phyloP scores from a whole-genome alignment of 2,113 vertebrate species.

The Brachirus orientalis region DNA sequence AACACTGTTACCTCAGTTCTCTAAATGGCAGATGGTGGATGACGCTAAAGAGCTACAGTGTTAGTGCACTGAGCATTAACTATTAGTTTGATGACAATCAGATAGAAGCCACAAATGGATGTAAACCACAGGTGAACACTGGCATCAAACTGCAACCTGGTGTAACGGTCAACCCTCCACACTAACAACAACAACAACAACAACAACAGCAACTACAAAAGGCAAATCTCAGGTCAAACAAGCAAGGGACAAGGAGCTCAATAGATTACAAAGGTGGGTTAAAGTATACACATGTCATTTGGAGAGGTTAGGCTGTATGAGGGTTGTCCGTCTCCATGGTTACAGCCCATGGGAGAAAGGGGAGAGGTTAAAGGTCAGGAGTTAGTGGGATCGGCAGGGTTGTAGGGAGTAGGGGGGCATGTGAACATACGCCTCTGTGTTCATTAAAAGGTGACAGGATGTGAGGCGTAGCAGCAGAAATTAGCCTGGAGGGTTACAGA shows the following conservation, averaged over 20 bases:
- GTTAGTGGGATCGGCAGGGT: constrained; percentile 79
- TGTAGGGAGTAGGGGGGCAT: constrained; percentile 76
- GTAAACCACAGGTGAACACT: constrained; percentile 70
- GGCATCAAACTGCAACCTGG: constrained; percentile 72
- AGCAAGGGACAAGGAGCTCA: constrained; percentile 34
- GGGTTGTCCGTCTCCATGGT: constrained; percentile 96
- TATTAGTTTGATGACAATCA: constrained; percentile 43
- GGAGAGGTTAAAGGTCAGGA: constrained; percentile 75
- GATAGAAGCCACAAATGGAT: constrained; percentile 65
- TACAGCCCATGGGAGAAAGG: constrained; percentile 84
- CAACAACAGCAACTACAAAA: not conserved
- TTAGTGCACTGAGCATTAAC: constrained; percentile 50
- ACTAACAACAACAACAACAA: constrained; percentile 30
- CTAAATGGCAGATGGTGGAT: constrained; percentile 35
- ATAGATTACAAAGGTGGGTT: constrained; percentile 55
- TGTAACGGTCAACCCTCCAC: constrained; percentile 83
- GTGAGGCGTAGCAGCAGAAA: constrained; percentile 48
- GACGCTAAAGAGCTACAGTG: constrained; percentile 49
- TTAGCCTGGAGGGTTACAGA: constrained; percentile 36
- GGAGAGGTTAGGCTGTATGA: constrained; percentile 58
- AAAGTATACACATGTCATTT: constrained; percentile 41
- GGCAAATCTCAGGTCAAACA: constrained; percentile 34
- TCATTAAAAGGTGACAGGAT: constrained; percentile 61
- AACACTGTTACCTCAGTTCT: constrained; percentile 48
- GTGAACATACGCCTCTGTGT: constrained; percentile 46